Conservation (phyloP, 2,797 vertebrate genomes). For the Chaenodraco wilsoni region DNA sequence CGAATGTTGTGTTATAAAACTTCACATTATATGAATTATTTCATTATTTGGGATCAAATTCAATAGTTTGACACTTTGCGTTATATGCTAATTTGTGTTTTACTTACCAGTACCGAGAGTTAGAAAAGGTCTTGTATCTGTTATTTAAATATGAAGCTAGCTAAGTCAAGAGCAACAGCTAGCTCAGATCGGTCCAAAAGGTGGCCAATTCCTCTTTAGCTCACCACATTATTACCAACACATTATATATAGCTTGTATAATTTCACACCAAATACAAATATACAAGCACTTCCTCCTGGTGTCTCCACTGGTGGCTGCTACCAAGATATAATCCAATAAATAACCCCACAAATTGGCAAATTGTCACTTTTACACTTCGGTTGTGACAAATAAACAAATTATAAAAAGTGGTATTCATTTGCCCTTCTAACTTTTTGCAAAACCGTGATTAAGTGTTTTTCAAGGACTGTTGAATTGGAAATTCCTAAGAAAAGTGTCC, state of each 20-base stretch:
- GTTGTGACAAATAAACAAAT: not conserved
- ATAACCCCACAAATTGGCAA: too few relatives aligned
- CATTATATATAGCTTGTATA: too few relatives aligned
- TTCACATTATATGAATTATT: not conserved
- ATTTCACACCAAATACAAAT: too few relatives aligned
- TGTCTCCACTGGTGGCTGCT: not conserved
- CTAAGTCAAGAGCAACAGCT: too few relatives aligned
- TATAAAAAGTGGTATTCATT: too few relatives aligned
- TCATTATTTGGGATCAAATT: conserved; percentile 5
- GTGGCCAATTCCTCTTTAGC: too few relatives aligned
- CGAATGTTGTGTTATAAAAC: not conserved
- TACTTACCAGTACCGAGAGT: too few relatives aligned
- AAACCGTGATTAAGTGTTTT: not conserved
- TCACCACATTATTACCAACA: too few relatives aligned
- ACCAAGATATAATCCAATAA: too few relatives aligned
- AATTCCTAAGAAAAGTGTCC: not conserved
- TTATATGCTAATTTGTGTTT: too few relatives aligned
- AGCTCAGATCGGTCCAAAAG: too few relatives aligned
- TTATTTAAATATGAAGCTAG: not conserved
- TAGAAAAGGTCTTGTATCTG: not conserved
- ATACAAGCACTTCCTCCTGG: not conserved
- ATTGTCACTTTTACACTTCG: not conserved
- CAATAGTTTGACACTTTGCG: not conserved
- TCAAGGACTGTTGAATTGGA: not conserved
- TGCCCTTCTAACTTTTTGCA: not conserved